These are phyloP conservation scores for Drosophila cognata DNA, from an alignment of 2,888 invertebrate species.

Conservation along the genomic window DNA sequence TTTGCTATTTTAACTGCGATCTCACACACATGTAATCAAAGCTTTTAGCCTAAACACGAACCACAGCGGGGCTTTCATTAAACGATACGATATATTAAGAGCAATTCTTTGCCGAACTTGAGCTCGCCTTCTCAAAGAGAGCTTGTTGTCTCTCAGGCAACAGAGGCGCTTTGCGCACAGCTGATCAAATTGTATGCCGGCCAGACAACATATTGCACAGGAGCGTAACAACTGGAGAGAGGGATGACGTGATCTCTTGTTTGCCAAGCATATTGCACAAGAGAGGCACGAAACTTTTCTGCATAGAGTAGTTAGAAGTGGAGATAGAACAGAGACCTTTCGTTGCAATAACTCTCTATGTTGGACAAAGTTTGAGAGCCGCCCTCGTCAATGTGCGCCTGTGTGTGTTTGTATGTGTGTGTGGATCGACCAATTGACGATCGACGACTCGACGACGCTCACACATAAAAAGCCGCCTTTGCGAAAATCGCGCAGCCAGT, in stretches of 20 bases:
- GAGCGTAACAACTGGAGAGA: slow-evolving; percentile 4
- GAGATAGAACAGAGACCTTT: not conserved
- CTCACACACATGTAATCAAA: not conserved
- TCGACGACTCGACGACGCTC: slow-evolving; percentile 36
- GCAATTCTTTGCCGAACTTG: slow-evolving; percentile 3
- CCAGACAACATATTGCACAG: slow-evolving; percentile 19
- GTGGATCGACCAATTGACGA: slow-evolving; percentile 45
- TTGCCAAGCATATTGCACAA: not conserved
- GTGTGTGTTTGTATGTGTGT: slow-evolving; percentile 21
- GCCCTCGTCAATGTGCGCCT: slow-evolving; percentile 22
- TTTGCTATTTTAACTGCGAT: not conserved
- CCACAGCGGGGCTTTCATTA: slow-evolving; percentile 8
- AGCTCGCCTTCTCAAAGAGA: slow-evolving; percentile 15
- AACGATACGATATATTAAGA: slow-evolving; percentile 21
- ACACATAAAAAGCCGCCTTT: slow-evolving; percentile 64
- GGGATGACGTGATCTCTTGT: not conserved
- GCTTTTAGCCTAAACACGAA: slow-evolving; percentile 40
- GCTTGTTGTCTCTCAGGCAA: not conserved
- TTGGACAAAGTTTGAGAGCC: not conserved
- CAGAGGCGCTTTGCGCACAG: slow-evolving; percentile 41
- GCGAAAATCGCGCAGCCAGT: slow-evolving; percentile 52
- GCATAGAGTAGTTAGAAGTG: not conserved
- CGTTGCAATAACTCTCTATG: not conserved
- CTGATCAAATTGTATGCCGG: slow-evolving; percentile 42
- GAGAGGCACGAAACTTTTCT: not conserved